phyloP scores from a whole-genome alignment of 2,888 invertebrate genomes.

The Sinelater perroti region DNA sequence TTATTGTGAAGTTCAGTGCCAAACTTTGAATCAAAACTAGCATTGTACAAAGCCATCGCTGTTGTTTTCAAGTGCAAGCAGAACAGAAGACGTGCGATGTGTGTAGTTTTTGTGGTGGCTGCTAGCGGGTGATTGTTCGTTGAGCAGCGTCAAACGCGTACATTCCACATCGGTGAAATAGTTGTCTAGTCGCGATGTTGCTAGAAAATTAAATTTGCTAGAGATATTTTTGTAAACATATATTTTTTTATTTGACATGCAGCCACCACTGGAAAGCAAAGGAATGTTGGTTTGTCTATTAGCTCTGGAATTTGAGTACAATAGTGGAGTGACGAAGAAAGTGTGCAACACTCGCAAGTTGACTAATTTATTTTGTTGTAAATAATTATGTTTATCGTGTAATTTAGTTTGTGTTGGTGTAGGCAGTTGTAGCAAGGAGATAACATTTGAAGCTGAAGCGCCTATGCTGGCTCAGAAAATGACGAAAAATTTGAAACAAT shows the following conservation, averaged over 20 bases:
- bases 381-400: not conserved
- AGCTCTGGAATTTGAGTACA: not conserved
- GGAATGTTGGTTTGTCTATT: not conserved
- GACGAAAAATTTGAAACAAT: too few relatives aligned
- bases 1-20: slow-evolving; percentile 6
- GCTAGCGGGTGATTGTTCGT: not conserved
- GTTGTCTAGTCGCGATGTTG: not conserved
- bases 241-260: not conserved
- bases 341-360: slow-evolving; percentile 5
- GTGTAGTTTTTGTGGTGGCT: not conserved
- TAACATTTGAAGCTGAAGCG: too few relatives aligned
- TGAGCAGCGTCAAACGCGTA: not conserved
- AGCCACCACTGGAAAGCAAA: slow-evolving; percentile 1
- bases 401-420: not conserved
- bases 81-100: not conserved
- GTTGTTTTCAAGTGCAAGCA: slow-evolving; percentile 5
- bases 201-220: not conserved
- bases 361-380: not conserved
- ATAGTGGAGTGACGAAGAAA: not conserved
- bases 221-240: slow-evolving; percentile 1
- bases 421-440: not conserved
- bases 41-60: too few relatives aligned
- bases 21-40: slow-evolving; percentile 2
- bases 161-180: slow-evolving; percentile 3
- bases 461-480: too few relatives aligned